A percentile compares a stretch with the other conserved stretches of the same genome.
These are phyloP conservation scores for Perca flavescens DNA, from an alignment of 2,113 vertebrate species.

Conservation along the genomic window DNA sequence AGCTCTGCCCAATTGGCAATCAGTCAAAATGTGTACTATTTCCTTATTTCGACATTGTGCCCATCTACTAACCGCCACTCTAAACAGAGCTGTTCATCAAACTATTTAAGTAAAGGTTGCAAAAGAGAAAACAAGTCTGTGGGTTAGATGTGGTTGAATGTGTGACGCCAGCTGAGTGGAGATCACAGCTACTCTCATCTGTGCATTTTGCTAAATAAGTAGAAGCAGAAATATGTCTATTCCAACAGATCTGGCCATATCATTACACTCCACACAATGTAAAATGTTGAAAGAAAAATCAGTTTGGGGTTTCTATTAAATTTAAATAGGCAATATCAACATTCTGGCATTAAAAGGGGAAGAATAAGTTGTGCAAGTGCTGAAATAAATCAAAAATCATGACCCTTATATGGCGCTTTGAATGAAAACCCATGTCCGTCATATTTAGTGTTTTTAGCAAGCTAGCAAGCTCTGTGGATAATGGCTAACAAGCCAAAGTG, in stretches of 20 bases:
- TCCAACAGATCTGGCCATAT: neutral
- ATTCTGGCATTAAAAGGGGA: no score
- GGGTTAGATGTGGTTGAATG: constrained; percentile 13
- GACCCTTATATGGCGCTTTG: no score
- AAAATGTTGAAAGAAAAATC: no score
- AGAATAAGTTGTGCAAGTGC: no score
- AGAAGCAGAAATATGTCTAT: constrained; percentile 9
- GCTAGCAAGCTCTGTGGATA: no score
- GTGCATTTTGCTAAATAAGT: constrained; percentile 10
- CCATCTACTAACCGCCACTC: neutral
- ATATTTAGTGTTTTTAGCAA: no score
- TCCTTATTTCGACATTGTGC: neutral
- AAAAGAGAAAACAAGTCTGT: neutral
- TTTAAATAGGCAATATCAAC: no score
- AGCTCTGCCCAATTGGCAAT: neutral
- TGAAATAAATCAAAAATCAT: no score
- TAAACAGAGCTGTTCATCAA: constrained; percentile 19
- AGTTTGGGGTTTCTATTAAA: no score
- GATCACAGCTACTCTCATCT: constrained; percentile 1
- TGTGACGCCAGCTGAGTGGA: constrained; percentile 19
- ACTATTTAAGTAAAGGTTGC: neutral
- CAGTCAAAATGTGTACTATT: neutral
- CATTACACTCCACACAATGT: no score
- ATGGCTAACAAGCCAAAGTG: no score
- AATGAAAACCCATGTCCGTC: no score